Base-by-base conservation (phyloP, 2,113 vertebrate species). In the Zosterops pallidus region DNA sequence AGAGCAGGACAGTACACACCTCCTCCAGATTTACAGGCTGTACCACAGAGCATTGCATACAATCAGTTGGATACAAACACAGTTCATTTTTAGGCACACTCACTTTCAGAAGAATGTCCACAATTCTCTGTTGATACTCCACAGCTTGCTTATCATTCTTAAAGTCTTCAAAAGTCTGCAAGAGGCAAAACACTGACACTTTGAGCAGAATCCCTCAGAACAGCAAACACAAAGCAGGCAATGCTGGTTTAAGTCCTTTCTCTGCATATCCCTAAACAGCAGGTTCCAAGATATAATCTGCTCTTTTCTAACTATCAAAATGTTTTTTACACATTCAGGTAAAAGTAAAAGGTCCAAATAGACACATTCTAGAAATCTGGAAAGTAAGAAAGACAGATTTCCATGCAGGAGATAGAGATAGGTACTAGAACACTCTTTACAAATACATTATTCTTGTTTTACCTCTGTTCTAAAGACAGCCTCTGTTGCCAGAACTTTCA, bases 131-230 rank as follows among this genome's bases (percentile, higher is more conserved):
- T 85, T 99, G 99, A 94, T 99, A 99, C 89, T 99, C 99, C 79
- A 99, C 98, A 74, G 99, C 99, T 98, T 99, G 99, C 83, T 99
- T 99, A 96, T 99, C 99, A 96, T 99, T 99, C 97, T 99, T 99
- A 87, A 99, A 99, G 97, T 99, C 99, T 97, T 99, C 99, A 98
- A 99, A 99, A n/a, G 99, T 99, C 99, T 99, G 95, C 35, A 96
- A 95, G 52, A 86, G n/a, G 88, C 55, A 94, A 96, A 74, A 95
- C 90, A 77, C 9, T 41, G 67, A 86, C 63, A 92, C 22, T 26
- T 86, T 93, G 44, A 83, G 44, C 83, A 92, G 79, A 90, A 65
- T 6, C 62, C 86, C 16, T 62, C 64, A 28, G 52, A 92, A 90
- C 52, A 65, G 50, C 50, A 72, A 87, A 39, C 55, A 69, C 28